Evolutionary conservation across 2,888 invertebrate species (phyloP), one percentile per base, ranked within the genome.

Genomic region (Pterostichus madidus): DNA sequence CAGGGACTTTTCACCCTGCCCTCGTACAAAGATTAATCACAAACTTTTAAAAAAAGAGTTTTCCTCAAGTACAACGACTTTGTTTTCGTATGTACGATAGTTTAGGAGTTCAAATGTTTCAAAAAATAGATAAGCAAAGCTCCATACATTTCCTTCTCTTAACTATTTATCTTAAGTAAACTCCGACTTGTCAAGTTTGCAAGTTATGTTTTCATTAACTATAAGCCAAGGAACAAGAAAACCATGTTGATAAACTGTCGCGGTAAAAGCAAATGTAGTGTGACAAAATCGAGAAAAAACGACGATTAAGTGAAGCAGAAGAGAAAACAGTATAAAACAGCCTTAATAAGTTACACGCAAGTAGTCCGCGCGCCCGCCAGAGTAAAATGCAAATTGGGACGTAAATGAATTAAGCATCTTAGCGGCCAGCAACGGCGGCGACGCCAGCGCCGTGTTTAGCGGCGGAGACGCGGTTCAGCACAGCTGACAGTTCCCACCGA

Each of bases 331-430:
- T 13, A 68, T 68, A 68, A 68, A 77, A 77, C 49, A 32, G 59
- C 76, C 64, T 64, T 79, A 79, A 79, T 79, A 61, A 79, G 46
- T 64, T 79, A 56, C 77, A 77, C 79, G 79, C 79, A 64, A 79
- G 79, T 79, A 79, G 79, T 79, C 61, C 49, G 46, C 24, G 24
- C 24, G 24, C 24, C 24, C 24, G 24, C 24, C 24, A 24, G 24
- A 61, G 79, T 64, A 49, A 79, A 79, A 79, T 79, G 79, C 64
- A 79, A 79, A 79, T 79, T 79, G 59, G 64, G 46, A 79, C 64
- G 79, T 79, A 79, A 79, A 79, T 79, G 79, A 79, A 79, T 79
- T 79, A 79, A 79, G 61, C 31, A 61, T 79, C 79, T 79, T 64
- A 79, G 64, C 44, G 49, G 39, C 24, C 24, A 3, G 24, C 24